Percentiles rank a stretch among this genome's conserved stretches.
These are phyloP conservation scores for Trypoxylus dichotomus DNA, from an alignment of 1,140 invertebrate species.

Conservation along the genomic window DNA sequence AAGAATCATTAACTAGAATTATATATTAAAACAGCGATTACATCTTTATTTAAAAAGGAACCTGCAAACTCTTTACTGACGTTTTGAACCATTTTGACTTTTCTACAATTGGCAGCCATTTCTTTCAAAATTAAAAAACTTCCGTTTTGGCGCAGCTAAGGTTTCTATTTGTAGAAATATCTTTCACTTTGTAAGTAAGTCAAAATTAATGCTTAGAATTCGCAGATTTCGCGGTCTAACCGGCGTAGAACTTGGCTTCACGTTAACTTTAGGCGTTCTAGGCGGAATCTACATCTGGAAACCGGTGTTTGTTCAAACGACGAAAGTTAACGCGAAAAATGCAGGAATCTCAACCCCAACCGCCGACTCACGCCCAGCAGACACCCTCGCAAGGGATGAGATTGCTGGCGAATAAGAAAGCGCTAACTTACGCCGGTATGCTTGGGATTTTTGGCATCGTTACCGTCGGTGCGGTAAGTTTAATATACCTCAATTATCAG, in stretches of 20 bases:
- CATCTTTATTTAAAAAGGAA: no score
- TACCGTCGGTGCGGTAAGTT: neutral
- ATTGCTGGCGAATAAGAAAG: neutral
- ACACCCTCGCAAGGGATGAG: neutral
- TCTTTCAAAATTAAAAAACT: no score
- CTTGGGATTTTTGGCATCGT: neutral
- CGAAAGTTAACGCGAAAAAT: neutral
- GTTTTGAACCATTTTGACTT: no score
- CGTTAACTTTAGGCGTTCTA: neutral
- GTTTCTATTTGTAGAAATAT: no score
- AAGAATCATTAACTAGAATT: no score
- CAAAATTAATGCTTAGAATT: neutral
- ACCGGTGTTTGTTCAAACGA: neutral
- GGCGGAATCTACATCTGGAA: conserved; percentile 5
- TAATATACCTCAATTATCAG: neutral
- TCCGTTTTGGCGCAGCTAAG: no score
- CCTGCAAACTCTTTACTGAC: no score
- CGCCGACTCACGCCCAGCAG: neutral
- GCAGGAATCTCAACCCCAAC: neutral
- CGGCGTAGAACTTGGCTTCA: neutral
- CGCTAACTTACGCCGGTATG: neutral
- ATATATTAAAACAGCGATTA: no score
- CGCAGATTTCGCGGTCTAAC: conserved; percentile 1
- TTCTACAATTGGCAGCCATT: no score
- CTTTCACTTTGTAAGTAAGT: neutral